Percentiles rank a stretch among this genome's conserved stretches.
phyloP scores from a whole-genome alignment of 1,140 invertebrate species.

The Trichomalopsis sarcophagae region DNA sequence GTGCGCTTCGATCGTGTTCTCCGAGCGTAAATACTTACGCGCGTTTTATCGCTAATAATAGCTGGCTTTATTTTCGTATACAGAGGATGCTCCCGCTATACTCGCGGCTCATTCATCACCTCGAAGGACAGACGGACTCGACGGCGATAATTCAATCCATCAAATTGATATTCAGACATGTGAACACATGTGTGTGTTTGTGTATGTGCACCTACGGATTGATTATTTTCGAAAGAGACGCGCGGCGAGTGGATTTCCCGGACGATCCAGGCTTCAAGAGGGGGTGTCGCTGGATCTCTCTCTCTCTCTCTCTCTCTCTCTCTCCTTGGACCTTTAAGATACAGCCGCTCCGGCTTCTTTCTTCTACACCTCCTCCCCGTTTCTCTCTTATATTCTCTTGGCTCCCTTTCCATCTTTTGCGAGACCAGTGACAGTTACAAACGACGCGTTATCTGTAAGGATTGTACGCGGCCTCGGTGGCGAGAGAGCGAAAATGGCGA shows the following conservation, averaged over 20 bases:
- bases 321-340: conserved; percentile 14
- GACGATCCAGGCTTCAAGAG: not conserved
- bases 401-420: conserved; percentile 55
- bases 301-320: conserved; percentile 17
- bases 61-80: not conserved
- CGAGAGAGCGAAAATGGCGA: conserved; percentile 67
- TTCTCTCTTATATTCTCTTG: conserved; percentile 54
- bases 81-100: not conserved
- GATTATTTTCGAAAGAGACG: not conserved
- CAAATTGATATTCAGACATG: not conserved
- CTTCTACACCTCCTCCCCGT: conserved; percentile 46
- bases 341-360: conserved; percentile 29
- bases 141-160: not conserved
- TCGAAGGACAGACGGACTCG: not conserved
- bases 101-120: not conserved
- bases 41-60: not conserved
- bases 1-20: not conserved
- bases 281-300: not conserved
- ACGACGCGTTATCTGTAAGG: conserved; percentile 71
- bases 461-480: conserved; percentile 59
- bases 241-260: conserved; percentile 13
- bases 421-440: conserved; percentile 69
- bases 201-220: not conserved
- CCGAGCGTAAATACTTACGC: not conserved
- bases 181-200: not conserved